phyloP scores from a whole-genome alignment of 2,888 invertebrate species.

The Orgyia antiqua region DNA sequence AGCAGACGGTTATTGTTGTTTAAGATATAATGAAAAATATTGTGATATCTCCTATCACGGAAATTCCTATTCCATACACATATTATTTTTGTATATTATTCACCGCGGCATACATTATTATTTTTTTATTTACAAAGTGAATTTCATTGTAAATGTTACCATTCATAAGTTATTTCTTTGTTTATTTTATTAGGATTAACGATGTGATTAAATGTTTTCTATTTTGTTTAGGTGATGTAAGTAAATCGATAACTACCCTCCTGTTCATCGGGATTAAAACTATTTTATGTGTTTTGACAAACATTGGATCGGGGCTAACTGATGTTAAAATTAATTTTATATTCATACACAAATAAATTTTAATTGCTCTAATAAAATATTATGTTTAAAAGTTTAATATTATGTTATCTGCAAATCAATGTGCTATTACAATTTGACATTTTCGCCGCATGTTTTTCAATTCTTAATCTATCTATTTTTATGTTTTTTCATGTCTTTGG shows the following conservation, averaged over 20 bases:
- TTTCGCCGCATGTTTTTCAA: constrained; percentile 9
- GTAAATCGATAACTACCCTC: no score
- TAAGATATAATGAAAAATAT: constrained; percentile 54
- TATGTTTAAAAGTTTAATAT: no score
- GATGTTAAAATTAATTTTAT: no score
- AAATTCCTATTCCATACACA: constrained; percentile 71
- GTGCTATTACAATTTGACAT: constrained; percentile 8
- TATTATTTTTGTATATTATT: constrained; percentile 68
- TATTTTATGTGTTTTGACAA: constrained; percentile 19
- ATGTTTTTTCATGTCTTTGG: constrained; percentile 17
- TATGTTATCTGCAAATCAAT: constrained; percentile 6
- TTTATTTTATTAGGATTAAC: constrained; percentile 41
- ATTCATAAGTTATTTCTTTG: constrained; percentile 67
- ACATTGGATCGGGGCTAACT: constrained; percentile 6
- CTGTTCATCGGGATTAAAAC: no score
- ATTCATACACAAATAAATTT: no score
- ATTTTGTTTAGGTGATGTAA: no score
- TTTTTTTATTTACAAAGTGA: constrained; percentile 48
- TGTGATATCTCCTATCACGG: constrained; percentile 69
- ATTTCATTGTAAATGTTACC: constrained; percentile 75
- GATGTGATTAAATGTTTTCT: constrained; percentile 26
- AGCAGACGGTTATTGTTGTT: constrained; percentile 46
- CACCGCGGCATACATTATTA: constrained; percentile 45
- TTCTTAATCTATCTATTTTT: constrained; percentile 5
- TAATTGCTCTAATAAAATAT: no score